Base-by-base conservation (phyloP, 2,797 vertebrate species). In the Macroramphosus scolopax region DNA sequence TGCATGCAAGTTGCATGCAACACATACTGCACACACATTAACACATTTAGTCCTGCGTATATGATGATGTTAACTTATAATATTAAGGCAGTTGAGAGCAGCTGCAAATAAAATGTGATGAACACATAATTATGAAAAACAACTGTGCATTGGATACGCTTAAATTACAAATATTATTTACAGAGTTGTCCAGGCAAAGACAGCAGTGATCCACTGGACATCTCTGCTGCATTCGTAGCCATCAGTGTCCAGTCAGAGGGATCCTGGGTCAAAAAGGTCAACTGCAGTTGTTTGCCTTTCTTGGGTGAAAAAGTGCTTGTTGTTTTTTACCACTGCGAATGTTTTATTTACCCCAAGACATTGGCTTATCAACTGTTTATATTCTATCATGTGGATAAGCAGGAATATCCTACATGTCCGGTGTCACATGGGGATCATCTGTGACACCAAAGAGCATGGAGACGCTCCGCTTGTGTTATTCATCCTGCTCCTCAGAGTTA, bases 241-340 rank as follows among this genome's bases (percentile, higher is more conserved):
- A n/a, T 48, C 42, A 35, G 31, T 48, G 42, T 52, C 38, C 16
- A 39, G 54, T 70, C 25, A 26, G 7, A 51, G 20, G 29, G 50
- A 55, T 54, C 43, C 36, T 26, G 10, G 72, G 60, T 73, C 44
- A 63, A 71, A 66, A 43, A 39, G 64, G 43, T 47, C 22, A 5
- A 54, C 44, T 22, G 24, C 30, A 62, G 33, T 30, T 47, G 13
- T 57, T 52, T 49, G 42, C 74, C 73, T 62, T 41, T 69, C 18
- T 39, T 48, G 17, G 41, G 42, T 33, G 32, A 20, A 48, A 53
- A 69, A 68, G 45, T 38, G 33, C 15, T 43, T 26, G 3, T 6
- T 22, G 3, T 22, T 26, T 26, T 56, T 76, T 71, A 74, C 28
- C 60, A 42, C 59, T 44, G 8, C 16, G 61, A 66, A 63, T 43